Conservation (phyloP, 2,888 invertebrate species). For the Troides oblongomaculatus region DNA sequence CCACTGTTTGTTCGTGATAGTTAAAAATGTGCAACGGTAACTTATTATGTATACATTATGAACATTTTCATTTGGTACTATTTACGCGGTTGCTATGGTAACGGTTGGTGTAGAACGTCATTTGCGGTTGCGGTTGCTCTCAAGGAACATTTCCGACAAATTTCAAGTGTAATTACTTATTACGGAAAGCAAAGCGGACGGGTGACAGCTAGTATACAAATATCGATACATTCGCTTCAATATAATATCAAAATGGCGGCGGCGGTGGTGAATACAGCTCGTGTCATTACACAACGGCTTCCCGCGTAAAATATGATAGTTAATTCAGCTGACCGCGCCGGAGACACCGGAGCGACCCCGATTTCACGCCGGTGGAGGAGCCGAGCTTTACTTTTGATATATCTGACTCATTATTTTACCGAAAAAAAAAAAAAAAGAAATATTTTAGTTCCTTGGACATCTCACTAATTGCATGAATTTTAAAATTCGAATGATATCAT, state of each 20-base stretch:
- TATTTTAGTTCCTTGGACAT: conserved; percentile 17
- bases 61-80: too few species aligned
- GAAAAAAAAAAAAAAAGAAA: conserved; percentile 2
- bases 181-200: too few species aligned
- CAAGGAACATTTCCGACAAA: too few species aligned
- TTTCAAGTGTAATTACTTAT: too few species aligned
- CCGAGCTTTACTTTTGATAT: conserved; percentile 37
- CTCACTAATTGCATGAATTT: conserved; percentile 8
- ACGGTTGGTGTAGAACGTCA: too few species aligned
- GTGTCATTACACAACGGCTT: conserved; percentile 32
- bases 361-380: conserved; percentile 51
- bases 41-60: too few species aligned
- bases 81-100: too few species aligned
- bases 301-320: conserved; percentile 59
- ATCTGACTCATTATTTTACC: conserved; percentile 34
- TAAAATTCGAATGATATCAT: background rate
- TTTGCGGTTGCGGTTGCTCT: too few species aligned
- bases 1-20: background rate
- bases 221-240: too few species aligned
- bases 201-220: too few species aligned
- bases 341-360: conserved; percentile 41
- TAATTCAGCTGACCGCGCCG: conserved; percentile 48
- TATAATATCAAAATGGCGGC: background rate
- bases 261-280: conserved; percentile 49
- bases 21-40: background rate